Evolutionary conservation across 2,888 invertebrate species (phyloP).

Genomic region (Eupithecia centaureata): DNA sequence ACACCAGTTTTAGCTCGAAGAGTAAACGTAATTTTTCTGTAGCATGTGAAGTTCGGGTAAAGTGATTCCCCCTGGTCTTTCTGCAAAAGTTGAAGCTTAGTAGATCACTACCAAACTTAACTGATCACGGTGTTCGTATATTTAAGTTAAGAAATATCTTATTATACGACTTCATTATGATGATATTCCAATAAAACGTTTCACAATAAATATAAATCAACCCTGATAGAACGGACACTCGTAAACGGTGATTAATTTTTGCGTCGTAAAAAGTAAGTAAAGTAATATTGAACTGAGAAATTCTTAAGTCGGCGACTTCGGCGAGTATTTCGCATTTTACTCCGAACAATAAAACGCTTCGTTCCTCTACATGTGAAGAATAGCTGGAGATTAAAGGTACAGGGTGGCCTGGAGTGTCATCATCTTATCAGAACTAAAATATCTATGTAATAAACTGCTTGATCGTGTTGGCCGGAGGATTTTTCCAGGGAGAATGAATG

Average conservation of each 20-base stretch:
- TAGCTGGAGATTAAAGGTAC: conserved; percentile 6
- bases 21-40: too few relatives aligned
- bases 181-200: neutral
- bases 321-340: conserved; percentile 11
- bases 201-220: neutral
- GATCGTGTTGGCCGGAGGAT: neutral
- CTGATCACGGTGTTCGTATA: neutral
- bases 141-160: neutral
- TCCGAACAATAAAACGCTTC: conserved; percentile 18
- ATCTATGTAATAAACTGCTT: too few relatives aligned
- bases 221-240: neutral
- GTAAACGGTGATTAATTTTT: conserved; percentile 12
- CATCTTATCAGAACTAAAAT: too few relatives aligned
- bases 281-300: neutral
- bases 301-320: conserved; percentile 1
- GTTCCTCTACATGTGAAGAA: conserved; percentile 4
- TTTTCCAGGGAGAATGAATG: neutral
- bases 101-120: too few relatives aligned
- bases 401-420: neutral
- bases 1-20: neutral
- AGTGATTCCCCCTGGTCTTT: neutral
- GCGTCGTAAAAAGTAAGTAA: conserved; percentile 5
- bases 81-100: neutral
- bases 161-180: neutral
- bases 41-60: too few relatives aligned